phyloP scores from a whole-genome alignment of 2,888 invertebrate species.

The Cordilura impudica region DNA sequence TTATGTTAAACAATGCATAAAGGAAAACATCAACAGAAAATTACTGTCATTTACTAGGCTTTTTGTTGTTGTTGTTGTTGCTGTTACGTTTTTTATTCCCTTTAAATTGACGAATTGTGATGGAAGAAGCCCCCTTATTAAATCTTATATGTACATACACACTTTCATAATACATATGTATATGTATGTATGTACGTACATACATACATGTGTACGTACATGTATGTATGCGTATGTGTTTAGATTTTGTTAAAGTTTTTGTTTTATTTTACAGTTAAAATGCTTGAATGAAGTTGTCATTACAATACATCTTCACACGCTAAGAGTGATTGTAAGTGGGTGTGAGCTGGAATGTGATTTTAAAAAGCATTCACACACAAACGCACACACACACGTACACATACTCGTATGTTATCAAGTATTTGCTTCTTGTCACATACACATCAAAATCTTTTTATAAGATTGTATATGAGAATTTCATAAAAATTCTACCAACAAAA shows the following conservation, averaged over 20 bases:
- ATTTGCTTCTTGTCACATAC: conserved; percentile 52
- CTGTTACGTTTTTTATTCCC: neutral
- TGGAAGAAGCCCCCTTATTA: too few relatives aligned
- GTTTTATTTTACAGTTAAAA: conserved; percentile 12
- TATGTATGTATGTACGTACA: too few relatives aligned
- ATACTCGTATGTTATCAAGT: conserved; percentile 10
- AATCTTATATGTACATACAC: neutral
- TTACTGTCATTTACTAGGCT: conserved; percentile 50
- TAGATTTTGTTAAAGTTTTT: neutral
- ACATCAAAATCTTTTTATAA: neutral
- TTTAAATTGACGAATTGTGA: neutral
- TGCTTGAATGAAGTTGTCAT: conserved; percentile 42
- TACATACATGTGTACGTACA: neutral
- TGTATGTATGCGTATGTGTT: neutral
- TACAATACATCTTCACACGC: conserved; percentile 14
- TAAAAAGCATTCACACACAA: neutral
- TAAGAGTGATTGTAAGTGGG: neutral
- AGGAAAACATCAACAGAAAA: conserved; percentile 41
- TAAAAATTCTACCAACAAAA: neutral
- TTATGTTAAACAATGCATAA: conserved; percentile 31
- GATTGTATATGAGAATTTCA: too few relatives aligned
- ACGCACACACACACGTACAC: neutral
- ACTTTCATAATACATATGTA: neutral
- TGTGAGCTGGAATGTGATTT: neutral
- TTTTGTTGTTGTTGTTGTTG: neutral